These are phyloP conservation scores for Malacosoma neustria DNA, from an alignment of 2,888 invertebrate genomes.

Conservation along the genomic window DNA sequence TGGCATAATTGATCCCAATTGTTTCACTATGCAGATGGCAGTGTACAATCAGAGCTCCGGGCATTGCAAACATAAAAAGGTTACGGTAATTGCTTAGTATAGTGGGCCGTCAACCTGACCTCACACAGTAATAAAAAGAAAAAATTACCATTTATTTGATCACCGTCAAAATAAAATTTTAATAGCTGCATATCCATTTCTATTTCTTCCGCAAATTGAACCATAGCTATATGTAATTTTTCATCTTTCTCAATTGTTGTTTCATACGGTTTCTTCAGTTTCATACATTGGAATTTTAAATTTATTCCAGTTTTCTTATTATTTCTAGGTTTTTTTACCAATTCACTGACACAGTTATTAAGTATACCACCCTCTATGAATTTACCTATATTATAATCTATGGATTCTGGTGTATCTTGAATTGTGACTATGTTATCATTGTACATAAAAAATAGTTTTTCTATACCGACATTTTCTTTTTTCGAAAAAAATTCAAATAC, in stretches of 20 bases:
- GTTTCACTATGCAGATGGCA: too few relatives aligned
- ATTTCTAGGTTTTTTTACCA: constrained; percentile 19
- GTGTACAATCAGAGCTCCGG: too few relatives aligned
- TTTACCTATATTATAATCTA: constrained; percentile 51
- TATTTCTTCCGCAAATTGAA: constrained; percentile 58
- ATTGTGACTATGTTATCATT: constrained; percentile 46
- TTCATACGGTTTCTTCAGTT: constrained; percentile 47
- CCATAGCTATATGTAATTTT: constrained; percentile 46
- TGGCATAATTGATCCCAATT: too few relatives aligned
- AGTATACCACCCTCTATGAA: constrained; percentile 63
- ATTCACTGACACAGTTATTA: constrained; percentile 29
- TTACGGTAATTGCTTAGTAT: too few relatives aligned
- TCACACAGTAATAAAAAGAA: constrained; percentile 1
- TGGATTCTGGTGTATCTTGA: constrained; percentile 53
- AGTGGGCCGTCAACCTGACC: too few relatives aligned
- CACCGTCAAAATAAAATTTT: constrained; percentile 72
- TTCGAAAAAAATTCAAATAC: constrained; percentile 52
- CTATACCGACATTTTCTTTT: constrained; percentile 34
- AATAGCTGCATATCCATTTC: constrained; percentile 46
- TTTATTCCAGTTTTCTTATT: constrained; percentile 26
- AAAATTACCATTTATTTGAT: constrained; percentile 41
- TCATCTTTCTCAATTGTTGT: constrained; percentile 34
- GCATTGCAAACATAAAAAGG: too few relatives aligned
- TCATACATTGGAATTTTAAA: constrained; percentile 61
- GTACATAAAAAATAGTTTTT: constrained; percentile 50